These are phyloP conservation scores for Oithona nana DNA, from an alignment of 2,888 invertebrate species.

Conservation along the genomic window DNA sequence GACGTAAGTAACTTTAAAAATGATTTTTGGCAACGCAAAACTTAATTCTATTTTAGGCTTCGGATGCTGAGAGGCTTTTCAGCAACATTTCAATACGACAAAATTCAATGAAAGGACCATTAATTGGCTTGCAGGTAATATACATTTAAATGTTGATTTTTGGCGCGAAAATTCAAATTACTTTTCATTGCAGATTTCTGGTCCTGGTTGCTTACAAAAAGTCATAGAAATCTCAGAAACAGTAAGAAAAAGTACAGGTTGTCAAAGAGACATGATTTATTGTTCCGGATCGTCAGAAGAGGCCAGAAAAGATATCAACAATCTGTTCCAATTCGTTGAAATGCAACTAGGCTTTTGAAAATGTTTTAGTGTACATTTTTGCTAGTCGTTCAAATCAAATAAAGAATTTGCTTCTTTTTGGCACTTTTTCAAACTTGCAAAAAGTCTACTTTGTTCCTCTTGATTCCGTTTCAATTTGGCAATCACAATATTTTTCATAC, in stretches of 20 bases:
- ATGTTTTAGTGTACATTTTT: no score
- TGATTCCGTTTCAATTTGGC: no score
- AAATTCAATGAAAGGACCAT: neutral
- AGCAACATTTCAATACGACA: neutral
- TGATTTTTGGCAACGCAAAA: no score
- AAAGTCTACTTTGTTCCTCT: no score
- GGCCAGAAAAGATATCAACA: neutral
- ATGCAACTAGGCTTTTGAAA: neutral
- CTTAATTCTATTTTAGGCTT: neutral
- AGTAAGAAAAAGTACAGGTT: neutral
- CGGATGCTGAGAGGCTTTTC: neutral
- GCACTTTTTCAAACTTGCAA: no score
- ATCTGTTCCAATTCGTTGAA: neutral
- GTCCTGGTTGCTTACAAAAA: neutral
- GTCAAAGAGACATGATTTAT: neutral
- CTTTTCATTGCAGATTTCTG: neutral
- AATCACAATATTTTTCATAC: no score
- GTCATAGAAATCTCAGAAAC: neutral
- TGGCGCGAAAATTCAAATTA: no score
- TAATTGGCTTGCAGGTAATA: no score
- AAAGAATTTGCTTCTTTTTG: no score
- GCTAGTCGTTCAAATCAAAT: no score
- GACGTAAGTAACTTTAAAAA: no score
- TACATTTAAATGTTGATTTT: no score
- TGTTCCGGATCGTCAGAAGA: neutral